These are phyloP conservation scores for Calameuta pallipes DNA, from an alignment of 2,888 invertebrate genomes.

Conservation along the genomic window DNA sequence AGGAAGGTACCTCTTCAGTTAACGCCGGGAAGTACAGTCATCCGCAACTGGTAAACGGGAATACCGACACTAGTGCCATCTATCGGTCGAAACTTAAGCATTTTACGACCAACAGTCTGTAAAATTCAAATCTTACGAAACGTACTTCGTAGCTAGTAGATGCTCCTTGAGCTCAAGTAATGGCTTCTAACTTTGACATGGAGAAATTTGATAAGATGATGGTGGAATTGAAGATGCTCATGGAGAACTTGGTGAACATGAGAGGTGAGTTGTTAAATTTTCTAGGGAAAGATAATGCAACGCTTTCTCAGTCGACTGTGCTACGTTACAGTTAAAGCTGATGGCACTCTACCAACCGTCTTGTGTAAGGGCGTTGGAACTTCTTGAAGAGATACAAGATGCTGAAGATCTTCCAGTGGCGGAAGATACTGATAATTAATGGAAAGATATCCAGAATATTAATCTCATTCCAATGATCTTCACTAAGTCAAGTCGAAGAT, in stretches of 20 bases:
- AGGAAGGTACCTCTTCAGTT: no score
- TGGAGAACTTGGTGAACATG: conserved; percentile 42
- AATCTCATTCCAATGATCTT: no score
- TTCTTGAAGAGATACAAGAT: not conserved
- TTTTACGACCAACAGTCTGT: no score
- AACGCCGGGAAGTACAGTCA: no score
- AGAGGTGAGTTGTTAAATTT: conserved; percentile 35
- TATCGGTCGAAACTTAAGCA: no score
- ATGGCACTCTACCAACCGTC: conserved; percentile 37
- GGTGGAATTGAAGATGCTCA: conserved; percentile 31
- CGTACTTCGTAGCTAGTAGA: no score
- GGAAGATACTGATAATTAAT: not conserved
- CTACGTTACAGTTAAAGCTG: conserved; percentile 36
- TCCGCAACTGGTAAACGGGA: no score
- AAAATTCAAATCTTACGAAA: no score
- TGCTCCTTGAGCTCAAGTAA: no score
- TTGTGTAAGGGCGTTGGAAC: conserved; percentile 1
- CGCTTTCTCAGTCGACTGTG: conserved; percentile 37
- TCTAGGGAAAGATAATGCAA: not conserved
- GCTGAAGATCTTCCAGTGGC: not conserved
- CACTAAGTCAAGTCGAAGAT: no score
- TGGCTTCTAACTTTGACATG: conserved; percentile 2
- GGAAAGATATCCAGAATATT: not conserved
- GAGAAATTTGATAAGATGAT: conserved; percentile 27
- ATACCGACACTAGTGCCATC: no score